Percentiles rank a stretch among this genome's conserved stretches.
These are phyloP conservation scores for Trachemys scripta DNA, from an alignment of 2,113 vertebrate species.

Conservation along the genomic window DNA sequence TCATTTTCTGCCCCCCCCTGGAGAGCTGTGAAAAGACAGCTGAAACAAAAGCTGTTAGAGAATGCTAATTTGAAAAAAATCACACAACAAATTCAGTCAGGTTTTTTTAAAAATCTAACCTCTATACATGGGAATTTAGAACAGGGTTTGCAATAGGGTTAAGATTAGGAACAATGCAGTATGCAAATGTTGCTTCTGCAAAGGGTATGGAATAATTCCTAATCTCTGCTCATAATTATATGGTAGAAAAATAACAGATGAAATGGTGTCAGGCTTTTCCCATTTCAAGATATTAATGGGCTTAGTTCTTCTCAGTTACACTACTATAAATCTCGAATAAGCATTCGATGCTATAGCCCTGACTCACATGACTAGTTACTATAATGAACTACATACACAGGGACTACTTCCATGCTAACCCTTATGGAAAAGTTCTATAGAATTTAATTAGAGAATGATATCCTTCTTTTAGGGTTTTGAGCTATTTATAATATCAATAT, in stretches of 20 bases:
- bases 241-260: background rate
- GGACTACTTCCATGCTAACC: background rate
- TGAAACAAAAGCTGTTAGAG: conserved; percentile 47
- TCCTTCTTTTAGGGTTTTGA: background rate
- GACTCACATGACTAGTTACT: background rate
- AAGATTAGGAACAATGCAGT: conserved; percentile 21
- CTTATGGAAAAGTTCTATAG: background rate
- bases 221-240: conserved; percentile 19
- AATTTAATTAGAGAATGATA: background rate
- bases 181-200: conserved; percentile 12
- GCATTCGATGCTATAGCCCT: background rate
- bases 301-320: background rate
- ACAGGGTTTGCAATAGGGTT: background rate
- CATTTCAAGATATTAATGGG: conserved; percentile 23
- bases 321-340: background rate
- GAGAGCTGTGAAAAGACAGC: conserved; percentile 50
- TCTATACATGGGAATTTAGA: background rate
- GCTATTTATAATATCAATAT: background rate
- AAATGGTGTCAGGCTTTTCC: background rate
- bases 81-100: background rate
- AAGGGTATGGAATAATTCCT: conserved; percentile 18
- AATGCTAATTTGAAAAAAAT: conserved; percentile 70
- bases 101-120: background rate
- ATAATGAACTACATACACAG: background rate
- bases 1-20: conserved; percentile 50